Conservation (phyloP, 2,113 vertebrate species). For the Trinectes maculatus region DNA sequence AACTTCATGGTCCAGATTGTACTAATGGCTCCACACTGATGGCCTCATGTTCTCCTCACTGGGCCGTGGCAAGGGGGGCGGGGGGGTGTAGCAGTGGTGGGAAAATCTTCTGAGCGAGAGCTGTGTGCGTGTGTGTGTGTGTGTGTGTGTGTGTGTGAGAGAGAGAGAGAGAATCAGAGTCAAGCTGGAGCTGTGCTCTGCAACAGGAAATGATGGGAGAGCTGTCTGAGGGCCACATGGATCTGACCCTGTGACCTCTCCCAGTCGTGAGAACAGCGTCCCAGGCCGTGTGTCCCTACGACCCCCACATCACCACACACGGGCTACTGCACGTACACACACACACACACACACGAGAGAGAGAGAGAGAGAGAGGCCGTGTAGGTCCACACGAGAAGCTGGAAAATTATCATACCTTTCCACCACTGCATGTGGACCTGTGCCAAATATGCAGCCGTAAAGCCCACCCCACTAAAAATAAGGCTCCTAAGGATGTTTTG, state of each 20-base stretch:
- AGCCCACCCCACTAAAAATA: slow-evolving; percentile 62
- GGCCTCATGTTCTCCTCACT: slow-evolving; percentile 50
- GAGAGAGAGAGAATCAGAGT: not conserved
- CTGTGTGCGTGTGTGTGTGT: slow-evolving; percentile 14
- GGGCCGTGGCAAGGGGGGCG: slow-evolving; percentile 1
- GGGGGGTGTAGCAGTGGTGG: slow-evolving; percentile 23
- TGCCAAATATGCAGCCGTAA: slow-evolving; percentile 74
- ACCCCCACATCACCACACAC: slow-evolving; percentile 23
- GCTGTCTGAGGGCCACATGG: slow-evolving; percentile 40
- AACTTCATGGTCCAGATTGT: slow-evolving; percentile 56
- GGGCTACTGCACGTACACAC: slow-evolving; percentile 24
- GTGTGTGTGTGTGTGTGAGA: not conserved
- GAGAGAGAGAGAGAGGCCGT: not conserved
- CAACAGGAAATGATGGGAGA: slow-evolving; percentile 58
- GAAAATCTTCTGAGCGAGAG: slow-evolving; percentile 52
- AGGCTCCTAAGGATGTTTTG: slow-evolving; percentile 74
- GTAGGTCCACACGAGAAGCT: slow-evolving; percentile 32
- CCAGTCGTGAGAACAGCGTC: slow-evolving; percentile 72
- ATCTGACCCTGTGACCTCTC: slow-evolving; percentile 60
- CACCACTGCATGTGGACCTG: slow-evolving; percentile 60
- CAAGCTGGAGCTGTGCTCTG: slow-evolving; percentile 38
- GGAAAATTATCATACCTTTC: slow-evolving; percentile 65
- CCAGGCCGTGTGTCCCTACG: slow-evolving; percentile 49
- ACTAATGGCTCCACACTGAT: slow-evolving; percentile 57
- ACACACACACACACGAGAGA: slow-evolving; percentile 21